Evolutionary conservation across 2,113 vertebrate genomes (phyloP).

Genomic region (Vidua macroura): DNA sequence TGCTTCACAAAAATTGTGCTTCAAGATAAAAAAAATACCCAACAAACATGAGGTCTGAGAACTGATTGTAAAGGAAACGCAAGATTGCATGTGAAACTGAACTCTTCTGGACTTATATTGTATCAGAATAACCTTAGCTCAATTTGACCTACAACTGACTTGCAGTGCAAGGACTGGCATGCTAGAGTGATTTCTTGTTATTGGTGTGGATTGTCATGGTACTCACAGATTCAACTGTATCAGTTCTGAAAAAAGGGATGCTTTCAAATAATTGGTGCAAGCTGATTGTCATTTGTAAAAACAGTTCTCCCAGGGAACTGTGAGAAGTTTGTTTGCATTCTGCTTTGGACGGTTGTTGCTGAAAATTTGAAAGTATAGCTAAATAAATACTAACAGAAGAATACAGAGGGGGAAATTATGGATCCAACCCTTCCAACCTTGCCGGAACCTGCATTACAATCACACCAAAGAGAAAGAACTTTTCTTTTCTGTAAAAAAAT

Average conservation of each 20-base stretch:
- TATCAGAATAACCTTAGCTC: not conserved
- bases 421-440: not conserved
- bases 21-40: not conserved
- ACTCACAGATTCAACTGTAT: not conserved
- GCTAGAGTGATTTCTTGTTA: not conserved
- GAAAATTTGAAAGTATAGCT: not conserved
- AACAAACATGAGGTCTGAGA: not conserved
- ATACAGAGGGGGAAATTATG: not conserved
- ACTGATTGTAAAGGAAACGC: not conserved
- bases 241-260: not conserved
- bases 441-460: not conserved
- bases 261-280: not conserved
- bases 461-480: not conserved
- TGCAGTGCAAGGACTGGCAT: not conserved
- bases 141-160: not conserved
- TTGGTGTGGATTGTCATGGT: not conserved
- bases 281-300: not conserved
- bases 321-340: not conserved
- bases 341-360: not conserved
- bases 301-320: not conserved
- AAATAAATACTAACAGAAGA: not conserved
- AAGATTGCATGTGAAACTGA: not conserved
- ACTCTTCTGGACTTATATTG: not conserved
- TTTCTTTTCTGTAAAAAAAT: not conserved
- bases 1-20: not conserved